Base-by-base conservation (phyloP, 2,888 invertebrate species). In the Agrotis segetum region DNA sequence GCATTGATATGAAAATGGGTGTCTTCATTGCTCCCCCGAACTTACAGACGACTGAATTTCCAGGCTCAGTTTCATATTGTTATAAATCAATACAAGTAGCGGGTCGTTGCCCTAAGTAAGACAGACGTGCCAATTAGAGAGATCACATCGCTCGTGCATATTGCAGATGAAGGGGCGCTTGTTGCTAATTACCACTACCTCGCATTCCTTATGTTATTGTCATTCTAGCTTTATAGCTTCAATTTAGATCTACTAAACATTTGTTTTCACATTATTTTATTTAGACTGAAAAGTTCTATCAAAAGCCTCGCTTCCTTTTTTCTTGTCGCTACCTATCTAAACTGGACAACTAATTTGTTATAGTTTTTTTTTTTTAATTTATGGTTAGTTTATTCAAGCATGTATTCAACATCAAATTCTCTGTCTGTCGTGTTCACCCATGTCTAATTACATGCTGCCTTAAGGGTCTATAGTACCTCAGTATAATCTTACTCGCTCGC, bases 1-100 rank as follows among this genome's bases (percentile, higher is more conserved):
- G 9, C 40, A 40, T 40, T 9, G 14, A 3, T 46, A 3, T 24
- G 11, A 19, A 46, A 16, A 52, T 65, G n/a, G 14, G 14, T 17
- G 21, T 66, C 14, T 74, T 40, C 2, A 29, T 29, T 44, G 19
- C 53, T 34, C 49, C 21, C 11, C 34, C 44, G 21, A 46, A 58
- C 3, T 24, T 49, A 9, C 34, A 9, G 34, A 46, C 13, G 21
- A 16, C 44, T 24, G 11, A 24, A 17, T 34, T 69, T 50, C 49
- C 21, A n/a, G 24, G 24, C 17, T 40, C 16, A 40, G 34, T 6
- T 77, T n/a, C 19, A 69, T 58, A 40, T 40, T 58, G n/a, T n/a
- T n/a, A n/a, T n/a, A 50, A 77, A 73, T 73, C 77, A 77, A 77
- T 77, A 77, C 63, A 46, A 52, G 19, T 53, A 6, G 24, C 17